Evolutionary conservation across 2,888 invertebrate genomes (phyloP).

Genomic region (Lepetodrilus schrolli): DNA sequence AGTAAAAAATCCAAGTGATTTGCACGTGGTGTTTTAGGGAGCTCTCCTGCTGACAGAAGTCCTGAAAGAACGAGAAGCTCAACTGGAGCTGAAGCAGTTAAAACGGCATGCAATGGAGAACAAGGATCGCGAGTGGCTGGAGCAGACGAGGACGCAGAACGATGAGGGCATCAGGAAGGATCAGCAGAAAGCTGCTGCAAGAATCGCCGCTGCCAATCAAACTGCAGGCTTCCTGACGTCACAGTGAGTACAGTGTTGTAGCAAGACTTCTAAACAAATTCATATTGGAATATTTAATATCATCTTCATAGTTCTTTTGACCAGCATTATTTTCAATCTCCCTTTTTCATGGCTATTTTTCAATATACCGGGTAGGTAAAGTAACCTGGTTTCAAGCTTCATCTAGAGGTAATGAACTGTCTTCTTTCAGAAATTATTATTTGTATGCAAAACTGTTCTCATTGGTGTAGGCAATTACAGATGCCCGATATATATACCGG

Average conservation of each 20-base stretch:
- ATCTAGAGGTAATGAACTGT: no score
- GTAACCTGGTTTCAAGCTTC: no score
- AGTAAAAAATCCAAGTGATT: no score
- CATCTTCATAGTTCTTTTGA: not conserved
- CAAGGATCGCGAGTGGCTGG: constrained; percentile 64
- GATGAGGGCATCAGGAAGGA: constrained; percentile 69
- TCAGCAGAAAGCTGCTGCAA: constrained; percentile 60
- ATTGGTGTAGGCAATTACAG: no score
- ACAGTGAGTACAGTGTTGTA: constrained; percentile 63
- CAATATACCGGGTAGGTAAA: no score
- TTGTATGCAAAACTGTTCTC: no score
- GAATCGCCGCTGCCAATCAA: constrained; percentile 57
- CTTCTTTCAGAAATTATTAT: no score
- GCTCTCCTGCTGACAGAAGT: constrained; percentile 74
- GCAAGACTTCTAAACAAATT: no score
- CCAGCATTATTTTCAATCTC: not conserved
- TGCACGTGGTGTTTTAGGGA: constrained; percentile 71
- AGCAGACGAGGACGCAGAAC: constrained; percentile 59
- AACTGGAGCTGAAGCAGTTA: constrained; percentile 73
- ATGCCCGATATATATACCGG: no score
- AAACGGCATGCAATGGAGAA: constrained; percentile 61
- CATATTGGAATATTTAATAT: not conserved
- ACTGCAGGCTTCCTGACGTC: constrained; percentile 64
- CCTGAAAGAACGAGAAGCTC: constrained; percentile 75
- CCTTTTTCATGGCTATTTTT: not conserved